Percentiles rank a stretch among this genome's conserved stretches.
phyloP scores from a whole-genome alignment of 2,113 vertebrate species.

The Phrynosoma platyrhinos region DNA sequence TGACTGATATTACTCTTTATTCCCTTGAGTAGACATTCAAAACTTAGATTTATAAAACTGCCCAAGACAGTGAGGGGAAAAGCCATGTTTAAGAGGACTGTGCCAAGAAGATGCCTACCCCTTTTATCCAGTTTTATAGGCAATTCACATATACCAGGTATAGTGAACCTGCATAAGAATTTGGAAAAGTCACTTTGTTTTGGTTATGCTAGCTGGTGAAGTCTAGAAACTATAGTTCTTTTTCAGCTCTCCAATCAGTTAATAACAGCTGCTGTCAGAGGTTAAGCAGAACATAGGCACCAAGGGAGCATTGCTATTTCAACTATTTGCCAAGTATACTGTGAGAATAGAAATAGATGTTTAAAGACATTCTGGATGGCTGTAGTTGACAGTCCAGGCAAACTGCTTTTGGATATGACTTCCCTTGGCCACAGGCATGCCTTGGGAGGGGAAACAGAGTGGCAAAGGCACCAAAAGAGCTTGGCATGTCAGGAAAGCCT shows the following conservation, averaged over 20 bases:
- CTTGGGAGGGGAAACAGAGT: slow-evolving; percentile 6
- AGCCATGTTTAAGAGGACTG: slow-evolving; percentile 1
- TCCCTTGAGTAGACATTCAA: neutral
- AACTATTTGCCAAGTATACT: slow-evolving; percentile 39
- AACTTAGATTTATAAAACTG: too few species aligned
- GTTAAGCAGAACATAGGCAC: slow-evolving; percentile 20
- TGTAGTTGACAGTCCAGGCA: slow-evolving; percentile 44
- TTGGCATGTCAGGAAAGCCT: neutral
- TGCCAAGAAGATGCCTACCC: neutral
- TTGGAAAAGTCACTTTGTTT: too few species aligned
- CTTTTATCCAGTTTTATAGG: neutral
- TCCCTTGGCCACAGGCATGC: neutral
- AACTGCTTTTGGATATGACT: slow-evolving; percentile 15
- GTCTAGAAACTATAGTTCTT: slow-evolving; percentile 21
- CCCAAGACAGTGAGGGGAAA: too few species aligned
- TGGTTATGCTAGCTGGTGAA: too few species aligned
- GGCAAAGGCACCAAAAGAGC: slow-evolving; percentile 3
- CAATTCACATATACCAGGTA: too few species aligned
- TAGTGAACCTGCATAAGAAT: too few species aligned
- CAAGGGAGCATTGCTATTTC: neutral
- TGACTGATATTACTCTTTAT: neutral
- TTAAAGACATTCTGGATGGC: slow-evolving; percentile 47
- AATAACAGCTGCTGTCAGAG: slow-evolving; percentile 32
- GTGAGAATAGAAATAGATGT: slow-evolving; percentile 47
- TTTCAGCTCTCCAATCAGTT: neutral